These are phyloP conservation scores for Nasonia giraulti DNA, from an alignment of 1,140 invertebrate species.

Conservation along the genomic window DNA sequence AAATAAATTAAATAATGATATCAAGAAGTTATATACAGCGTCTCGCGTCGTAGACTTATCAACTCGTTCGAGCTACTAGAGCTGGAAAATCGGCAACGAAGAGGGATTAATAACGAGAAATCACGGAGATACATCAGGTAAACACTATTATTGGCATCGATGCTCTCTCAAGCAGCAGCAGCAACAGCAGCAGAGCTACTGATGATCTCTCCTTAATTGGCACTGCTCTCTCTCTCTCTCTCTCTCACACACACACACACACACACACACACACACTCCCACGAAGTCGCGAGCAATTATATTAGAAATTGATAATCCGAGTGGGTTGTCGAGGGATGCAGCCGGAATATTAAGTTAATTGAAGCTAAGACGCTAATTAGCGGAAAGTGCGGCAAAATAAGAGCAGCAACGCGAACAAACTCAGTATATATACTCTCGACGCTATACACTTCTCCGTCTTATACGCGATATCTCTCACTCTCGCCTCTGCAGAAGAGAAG, in stretches of 20 bases:
- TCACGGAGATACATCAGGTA: neutral
- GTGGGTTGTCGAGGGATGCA: neutral
- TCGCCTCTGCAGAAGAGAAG: too few species aligned
- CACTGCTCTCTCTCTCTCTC: neutral
- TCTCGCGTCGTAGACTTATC: neutral
- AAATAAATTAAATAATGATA: neutral
- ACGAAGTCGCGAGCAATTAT: slow-evolving; percentile 47
- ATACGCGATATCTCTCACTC: too few species aligned
- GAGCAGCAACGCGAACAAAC: slow-evolving; percentile 38
- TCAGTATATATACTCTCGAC: slow-evolving; percentile 34
- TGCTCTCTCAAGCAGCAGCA: neutral
- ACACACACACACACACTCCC: neutral
- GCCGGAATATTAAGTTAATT: slow-evolving; percentile 34
- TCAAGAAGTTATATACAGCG: neutral
- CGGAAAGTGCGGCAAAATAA: slow-evolving; percentile 14
- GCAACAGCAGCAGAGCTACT: neutral
- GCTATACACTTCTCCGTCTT: too few species aligned
- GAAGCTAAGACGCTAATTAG: slow-evolving; percentile 46
- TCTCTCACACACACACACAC: too few species aligned
- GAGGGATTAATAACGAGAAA: slow-evolving; percentile 11
- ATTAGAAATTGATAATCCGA: slow-evolving; percentile 41
- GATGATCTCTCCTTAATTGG: slow-evolving; percentile 23
- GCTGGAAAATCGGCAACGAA: neutral
- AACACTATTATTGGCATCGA: neutral
- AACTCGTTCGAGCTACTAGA: neutral